Evolutionary conservation across 2,113 vertebrate genomes (phyloP), one percentile per base, ranked within the genome.

Genomic region (Dasyprocta punctata): DNA sequence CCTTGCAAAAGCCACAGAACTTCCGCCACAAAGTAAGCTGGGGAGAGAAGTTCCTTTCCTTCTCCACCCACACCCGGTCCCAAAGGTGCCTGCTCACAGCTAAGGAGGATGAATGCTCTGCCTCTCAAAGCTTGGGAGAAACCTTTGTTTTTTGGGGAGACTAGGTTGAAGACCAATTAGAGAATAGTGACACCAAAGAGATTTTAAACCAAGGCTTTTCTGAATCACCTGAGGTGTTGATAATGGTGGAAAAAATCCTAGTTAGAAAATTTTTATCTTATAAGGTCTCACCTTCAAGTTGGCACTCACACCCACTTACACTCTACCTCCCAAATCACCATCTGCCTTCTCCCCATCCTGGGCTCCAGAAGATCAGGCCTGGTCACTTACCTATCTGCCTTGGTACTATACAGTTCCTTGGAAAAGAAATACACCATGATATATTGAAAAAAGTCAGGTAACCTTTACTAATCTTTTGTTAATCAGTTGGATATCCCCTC

Each of bases 41-140:
- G 49, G 54, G 49, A 96, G 92, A 83, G 47, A 96, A 97, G 90
- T 92, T 95, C 73, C 90, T 97, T 95, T 38, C 56, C 33, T 94
- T 54, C 44, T 67, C 71, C 22, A 38, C 63, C 85, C 65, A 65
- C 77, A 69, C 49, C 87, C 6, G 0, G 58, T 60, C 89, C 52
- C 19, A 56, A 92, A 80, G 63, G 44, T 16, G 2, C 69, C 60
- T 67, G 92, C 85, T 78, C 19, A n/a, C 54, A 67, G 71, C 80
- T n/a, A 58, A 80, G 69, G 49, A 94, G 30, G 44, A 89, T 38
- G 67, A 94, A 36, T 47, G 58, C 26, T 47, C 19, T 81, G 88
- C 65, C 83, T 90, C 54, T 69, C 52, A 81, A 80, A 87, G 52
- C 61, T 80, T 33, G 41, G 38, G 41, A 11, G 1, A 61, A 95